These are phyloP conservation scores for Anticlea derivata DNA, from an alignment of 2,888 invertebrate species.

Conservation along the genomic window DNA sequence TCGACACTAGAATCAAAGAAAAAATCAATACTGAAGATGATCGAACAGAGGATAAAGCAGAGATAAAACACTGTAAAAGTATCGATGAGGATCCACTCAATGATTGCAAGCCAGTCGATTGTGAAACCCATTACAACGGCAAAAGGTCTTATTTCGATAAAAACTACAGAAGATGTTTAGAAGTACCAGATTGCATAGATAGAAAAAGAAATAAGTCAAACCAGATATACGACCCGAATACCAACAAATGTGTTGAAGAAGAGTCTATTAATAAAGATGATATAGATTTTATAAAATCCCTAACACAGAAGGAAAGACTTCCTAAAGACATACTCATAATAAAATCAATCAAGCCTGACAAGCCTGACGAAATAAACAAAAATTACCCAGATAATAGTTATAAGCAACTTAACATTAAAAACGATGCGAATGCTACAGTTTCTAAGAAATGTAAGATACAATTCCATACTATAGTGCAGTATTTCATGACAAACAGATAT, in stretches of 20 bases:
- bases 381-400: not conserved
- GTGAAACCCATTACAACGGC: conserved; percentile 66
- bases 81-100: conserved; percentile 65
- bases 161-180: conserved; percentile 50
- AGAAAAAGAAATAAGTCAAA: conserved; percentile 38
- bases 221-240: conserved; percentile 53
- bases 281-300: conserved; percentile 52
- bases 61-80: conserved; percentile 46
- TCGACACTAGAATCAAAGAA: conserved; percentile 56
- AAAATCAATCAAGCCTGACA: conserved; percentile 37
- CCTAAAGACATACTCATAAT: conserved; percentile 57
- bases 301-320: conserved; percentile 38
- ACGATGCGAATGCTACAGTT: not conserved
- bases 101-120: conserved; percentile 64
- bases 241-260: conserved; percentile 53
- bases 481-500: conserved; percentile 44
- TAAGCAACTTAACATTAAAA: not conserved
- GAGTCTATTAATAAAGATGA: conserved; percentile 51
- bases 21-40: conserved; percentile 29
- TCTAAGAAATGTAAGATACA: not conserved
- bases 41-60: too few relatives aligned
- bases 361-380: conserved; percentile 5
- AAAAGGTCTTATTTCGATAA: conserved; percentile 52
- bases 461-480: conserved; percentile 7
- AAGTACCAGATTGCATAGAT: conserved; percentile 49